Conservation (phyloP, 2,797 vertebrate species). For the Apodemus agrarius region DNA sequence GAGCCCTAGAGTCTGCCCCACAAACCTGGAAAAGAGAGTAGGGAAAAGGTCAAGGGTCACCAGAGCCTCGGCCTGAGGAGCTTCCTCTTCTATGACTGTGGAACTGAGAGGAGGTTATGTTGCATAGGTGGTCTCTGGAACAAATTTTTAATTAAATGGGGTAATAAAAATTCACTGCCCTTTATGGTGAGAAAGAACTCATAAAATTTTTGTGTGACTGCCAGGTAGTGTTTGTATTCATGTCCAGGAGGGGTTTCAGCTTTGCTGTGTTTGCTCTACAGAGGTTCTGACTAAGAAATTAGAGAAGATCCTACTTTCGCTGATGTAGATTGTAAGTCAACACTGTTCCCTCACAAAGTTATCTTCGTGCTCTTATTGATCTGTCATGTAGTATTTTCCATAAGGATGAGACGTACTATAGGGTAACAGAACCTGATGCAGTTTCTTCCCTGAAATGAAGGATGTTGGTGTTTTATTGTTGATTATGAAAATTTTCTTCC, state of each 20-base stretch:
- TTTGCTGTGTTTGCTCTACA: constrained; percentile 75
- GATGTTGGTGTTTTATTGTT: neutral
- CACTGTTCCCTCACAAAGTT: neutral
- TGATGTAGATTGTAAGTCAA: constrained; percentile 37
- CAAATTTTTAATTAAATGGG: constrained; percentile 81
- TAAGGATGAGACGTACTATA: neutral
- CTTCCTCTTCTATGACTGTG: neutral
- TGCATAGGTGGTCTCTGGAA: constrained; percentile 80
- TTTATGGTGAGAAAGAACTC: constrained; percentile 83
- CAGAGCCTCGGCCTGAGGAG: neutral
- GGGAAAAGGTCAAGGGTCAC: neutral
- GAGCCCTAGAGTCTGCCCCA: neutral
- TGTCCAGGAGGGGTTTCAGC: constrained; percentile 66
- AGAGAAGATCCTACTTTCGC: constrained; percentile 52
- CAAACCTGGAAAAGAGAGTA: neutral
- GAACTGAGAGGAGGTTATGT: constrained; percentile 9
- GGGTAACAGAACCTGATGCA: neutral
- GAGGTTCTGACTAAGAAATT: constrained; percentile 78
- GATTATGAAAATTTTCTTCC: neutral
- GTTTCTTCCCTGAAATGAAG: neutral
- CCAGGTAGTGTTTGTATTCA: constrained; percentile 80
- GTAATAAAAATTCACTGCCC: constrained; percentile 78
- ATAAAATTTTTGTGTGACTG: constrained; percentile 80
- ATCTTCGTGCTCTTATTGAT: neutral
- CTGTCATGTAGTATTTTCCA: neutral